A percentile compares a stretch with the other conserved stretches of the same genome.
Evolutionary conservation across 1,140 invertebrate species (phyloP).

Genomic region (Formica selysi): DNA sequence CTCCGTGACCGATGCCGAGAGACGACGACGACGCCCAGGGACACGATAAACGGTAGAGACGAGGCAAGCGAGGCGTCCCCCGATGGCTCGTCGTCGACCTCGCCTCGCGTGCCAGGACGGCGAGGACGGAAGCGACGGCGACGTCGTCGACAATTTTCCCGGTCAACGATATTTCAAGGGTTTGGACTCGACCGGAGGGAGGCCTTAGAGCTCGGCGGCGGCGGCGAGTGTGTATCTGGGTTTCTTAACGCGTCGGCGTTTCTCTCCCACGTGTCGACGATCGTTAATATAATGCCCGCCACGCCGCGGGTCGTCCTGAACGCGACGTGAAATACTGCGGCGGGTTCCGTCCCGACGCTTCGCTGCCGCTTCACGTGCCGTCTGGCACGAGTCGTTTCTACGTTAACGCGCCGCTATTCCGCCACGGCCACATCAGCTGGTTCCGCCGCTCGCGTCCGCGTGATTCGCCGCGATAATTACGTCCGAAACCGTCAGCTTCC

Average conservation of each 20-base stretch:
- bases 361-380: slow-evolving; percentile 58
- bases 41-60: slow-evolving; percentile 30
- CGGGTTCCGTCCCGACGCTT: slow-evolving; percentile 58
- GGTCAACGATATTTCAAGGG: slow-evolving; percentile 20
- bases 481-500: slow-evolving; percentile 33
- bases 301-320: slow-evolving; percentile 16
- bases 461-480: slow-evolving; percentile 54
- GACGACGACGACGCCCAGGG: background rate
- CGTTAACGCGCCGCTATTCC: slow-evolving; percentile 60
- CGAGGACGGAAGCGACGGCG: background rate
- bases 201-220: no score
- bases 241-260: slow-evolving; percentile 47
- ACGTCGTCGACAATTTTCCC: slow-evolving; percentile 31
- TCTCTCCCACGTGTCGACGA: slow-evolving; percentile 24
- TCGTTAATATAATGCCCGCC: slow-evolving; percentile 48
- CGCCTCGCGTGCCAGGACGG: slow-evolving; percentile 36
- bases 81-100: slow-evolving; percentile 8
- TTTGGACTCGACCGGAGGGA: background rate
- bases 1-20: slow-evolving; percentile 41
- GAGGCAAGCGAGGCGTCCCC: slow-evolving; percentile 4
- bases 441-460: slow-evolving; percentile 36
- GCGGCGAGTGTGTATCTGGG: no score
- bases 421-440: slow-evolving; percentile 45
- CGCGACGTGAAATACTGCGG: slow-evolving; percentile 56
- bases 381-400: slow-evolving; percentile 51